Evolutionary conservation across 1,140 invertebrate species (phyloP), one percentile per base, ranked within the genome.

Genomic region (Adoxophyes honmai): DNA sequence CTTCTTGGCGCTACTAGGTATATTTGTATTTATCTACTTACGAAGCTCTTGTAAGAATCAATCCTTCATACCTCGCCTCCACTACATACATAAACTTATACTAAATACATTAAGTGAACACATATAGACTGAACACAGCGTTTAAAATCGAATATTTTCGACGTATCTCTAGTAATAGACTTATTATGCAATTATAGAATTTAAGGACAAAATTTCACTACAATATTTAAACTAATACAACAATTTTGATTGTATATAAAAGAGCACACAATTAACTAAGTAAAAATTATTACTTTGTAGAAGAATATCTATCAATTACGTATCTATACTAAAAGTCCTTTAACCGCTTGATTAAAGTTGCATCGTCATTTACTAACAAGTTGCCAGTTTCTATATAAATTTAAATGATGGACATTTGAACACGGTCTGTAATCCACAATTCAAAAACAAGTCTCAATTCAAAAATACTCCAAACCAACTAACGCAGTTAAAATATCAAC

Each of bases 171-270:
- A 68, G 66, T 76, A 73, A 74, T 77, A 77, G 52, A 77, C 21
- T 68, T 75, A 74, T 65, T 68, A 73, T 59, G 66, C 65, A 65
- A 57, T 55, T 60, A 64, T 70, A 61, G 34, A 62, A 57, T 60
- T 66, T 59, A 39, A 68, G 66, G 62, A 73, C 78, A 67, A 59
- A 81, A 84, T 82, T 86, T 78, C 35, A 64, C 81, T 84, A 86
- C 70, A 81, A 86, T 82, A 86, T 84, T 86, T 86, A 59, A 77
- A 78, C 81, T 86, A 86, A 79, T 67, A 69, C 62, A 56, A 73
- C 64, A 70, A 55, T 70, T 72, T 68, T 70, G 58, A 73, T 64
- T 65, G 65, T 73, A 77, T 70, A 77, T 70, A 71, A n/a, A n/a
- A 59, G 68, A 74, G 39, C 68, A 75, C 62, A 57, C 62, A 67